Conservation (phyloP, 2,113 vertebrate species). For the Pachypanchax playfairii region DNA sequence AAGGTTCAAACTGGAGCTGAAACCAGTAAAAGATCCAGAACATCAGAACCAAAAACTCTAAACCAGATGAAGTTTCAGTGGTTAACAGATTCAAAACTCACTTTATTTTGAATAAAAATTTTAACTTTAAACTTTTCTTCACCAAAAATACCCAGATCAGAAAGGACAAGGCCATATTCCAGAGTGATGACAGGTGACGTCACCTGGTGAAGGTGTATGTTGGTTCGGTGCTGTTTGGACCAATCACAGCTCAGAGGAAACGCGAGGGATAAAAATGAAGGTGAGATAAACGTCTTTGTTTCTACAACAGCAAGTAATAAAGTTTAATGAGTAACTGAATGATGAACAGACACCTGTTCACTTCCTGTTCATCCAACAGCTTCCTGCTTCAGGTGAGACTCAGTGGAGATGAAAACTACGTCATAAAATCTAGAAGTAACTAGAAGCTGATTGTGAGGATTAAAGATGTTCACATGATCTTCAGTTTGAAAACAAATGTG, state of each 20-base stretch:
- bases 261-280: not conserved
- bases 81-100: too few relatives aligned
- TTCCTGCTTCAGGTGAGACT: conserved; percentile 5
- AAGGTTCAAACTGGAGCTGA: too few relatives aligned
- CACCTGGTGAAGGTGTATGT: not conserved
- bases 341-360: not conserved
- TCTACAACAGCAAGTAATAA: conserved; percentile 19
- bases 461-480: too few relatives aligned
- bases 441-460: too few relatives aligned
- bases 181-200: not conserved
- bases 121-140: too few relatives aligned
- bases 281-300: not conserved
- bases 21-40: too few relatives aligned
- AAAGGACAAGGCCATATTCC: not conserved
- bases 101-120: too few relatives aligned
- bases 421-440: too few relatives aligned
- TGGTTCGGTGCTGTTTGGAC: not conserved
- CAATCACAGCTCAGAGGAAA: conserved; percentile 21
- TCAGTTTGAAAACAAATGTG: too few relatives aligned
- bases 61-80: too few relatives aligned
- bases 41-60: too few relatives aligned
- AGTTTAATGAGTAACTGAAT: conserved; percentile 33
- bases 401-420: conserved; percentile 2
- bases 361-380: not conserved
- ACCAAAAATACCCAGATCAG: not conserved